Percentiles rank a stretch among this genome's conserved stretches.
These are phyloP conservation scores for Phania funesta DNA, from an alignment of 2,888 invertebrate species.

Conservation along the genomic window DNA sequence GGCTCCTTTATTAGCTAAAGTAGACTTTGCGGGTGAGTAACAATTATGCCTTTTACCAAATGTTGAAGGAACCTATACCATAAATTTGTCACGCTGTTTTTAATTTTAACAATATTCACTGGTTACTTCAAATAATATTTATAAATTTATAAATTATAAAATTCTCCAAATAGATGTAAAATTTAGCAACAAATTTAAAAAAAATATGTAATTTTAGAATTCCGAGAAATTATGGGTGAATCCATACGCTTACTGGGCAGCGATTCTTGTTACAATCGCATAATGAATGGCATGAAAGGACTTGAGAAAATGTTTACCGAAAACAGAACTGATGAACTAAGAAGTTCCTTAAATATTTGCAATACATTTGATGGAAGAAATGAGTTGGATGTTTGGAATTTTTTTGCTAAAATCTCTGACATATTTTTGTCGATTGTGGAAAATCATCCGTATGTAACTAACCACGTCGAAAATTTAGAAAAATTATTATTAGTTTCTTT, in stretches of 20 bases:
- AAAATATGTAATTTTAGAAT: too few relatives aligned
- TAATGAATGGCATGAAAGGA: conserved; percentile 75
- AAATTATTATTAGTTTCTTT: too few relatives aligned
- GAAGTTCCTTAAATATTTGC: neutral
- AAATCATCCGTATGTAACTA: too few relatives aligned
- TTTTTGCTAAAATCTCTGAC: neutral
- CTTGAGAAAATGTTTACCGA: conserved; percentile 68
- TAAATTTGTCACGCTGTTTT: neutral
- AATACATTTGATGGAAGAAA: neutral
- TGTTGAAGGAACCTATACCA: neutral
- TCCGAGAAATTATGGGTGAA: too few relatives aligned
- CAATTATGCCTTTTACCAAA: neutral
- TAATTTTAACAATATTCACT: too few relatives aligned
- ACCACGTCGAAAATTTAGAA: too few relatives aligned
- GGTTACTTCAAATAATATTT: too few relatives aligned
- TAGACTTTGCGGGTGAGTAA: conserved; percentile 82
- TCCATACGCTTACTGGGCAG: conserved; percentile 71
- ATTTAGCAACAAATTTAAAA: too few relatives aligned
- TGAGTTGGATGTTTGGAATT: neutral
- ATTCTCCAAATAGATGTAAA: too few relatives aligned
- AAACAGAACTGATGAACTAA: neutral
- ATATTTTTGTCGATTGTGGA: too few relatives aligned
- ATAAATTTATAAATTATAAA: too few relatives aligned
- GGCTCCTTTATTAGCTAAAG: conserved; percentile 84
- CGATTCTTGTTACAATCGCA: conserved; percentile 74